Conservation (phyloP, 2,888 invertebrate species). For the Drosophila siamana region DNA sequence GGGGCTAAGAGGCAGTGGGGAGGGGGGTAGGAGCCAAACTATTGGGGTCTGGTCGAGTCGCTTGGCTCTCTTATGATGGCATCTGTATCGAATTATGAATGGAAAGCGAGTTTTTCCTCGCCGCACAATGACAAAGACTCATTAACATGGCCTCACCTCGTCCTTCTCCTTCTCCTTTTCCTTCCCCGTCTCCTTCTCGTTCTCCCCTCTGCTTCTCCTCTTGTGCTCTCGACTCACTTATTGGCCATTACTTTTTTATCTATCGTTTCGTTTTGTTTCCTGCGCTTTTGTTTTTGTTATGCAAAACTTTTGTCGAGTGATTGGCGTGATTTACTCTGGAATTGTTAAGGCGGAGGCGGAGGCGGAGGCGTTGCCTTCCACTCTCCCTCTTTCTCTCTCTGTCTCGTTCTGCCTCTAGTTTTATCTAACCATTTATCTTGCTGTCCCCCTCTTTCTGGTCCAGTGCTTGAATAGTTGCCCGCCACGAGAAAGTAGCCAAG, state of each 20-base stretch:
- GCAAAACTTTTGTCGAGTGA: constrained; percentile 60
- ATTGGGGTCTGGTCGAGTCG: constrained; percentile 30
- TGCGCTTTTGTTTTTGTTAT: constrained; percentile 42
- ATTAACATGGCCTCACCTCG: constrained; percentile 52
- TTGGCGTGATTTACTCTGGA: constrained; percentile 61
- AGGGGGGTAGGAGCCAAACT: constrained; percentile 29
- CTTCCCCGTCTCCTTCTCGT: not conserved
- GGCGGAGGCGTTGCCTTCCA: constrained; percentile 53
- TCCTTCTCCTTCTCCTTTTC: not conserved
- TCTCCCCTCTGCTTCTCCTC: too few relatives aligned
- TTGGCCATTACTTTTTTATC: constrained; percentile 53
- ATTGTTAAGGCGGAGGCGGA: constrained; percentile 55
- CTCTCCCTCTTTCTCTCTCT: not conserved
- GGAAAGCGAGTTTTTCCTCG: constrained; percentile 43
- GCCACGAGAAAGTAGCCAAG: constrained; percentile 56
- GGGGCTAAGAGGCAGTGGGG: not conserved
- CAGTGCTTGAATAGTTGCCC: too few relatives aligned
- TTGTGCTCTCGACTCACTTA: constrained; percentile 32
- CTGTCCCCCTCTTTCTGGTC: constrained; percentile 20
- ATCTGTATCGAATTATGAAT: constrained; percentile 71
- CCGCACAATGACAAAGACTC: constrained; percentile 58
- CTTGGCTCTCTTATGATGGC: constrained; percentile 37
- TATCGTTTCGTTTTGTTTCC: constrained; percentile 27
- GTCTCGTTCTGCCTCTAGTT: not conserved
- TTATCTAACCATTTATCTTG: constrained; percentile 19